These are phyloP conservation scores for Cephalopterus ornatus DNA, from an alignment of 2,113 vertebrate genomes.

Conservation along the genomic window DNA sequence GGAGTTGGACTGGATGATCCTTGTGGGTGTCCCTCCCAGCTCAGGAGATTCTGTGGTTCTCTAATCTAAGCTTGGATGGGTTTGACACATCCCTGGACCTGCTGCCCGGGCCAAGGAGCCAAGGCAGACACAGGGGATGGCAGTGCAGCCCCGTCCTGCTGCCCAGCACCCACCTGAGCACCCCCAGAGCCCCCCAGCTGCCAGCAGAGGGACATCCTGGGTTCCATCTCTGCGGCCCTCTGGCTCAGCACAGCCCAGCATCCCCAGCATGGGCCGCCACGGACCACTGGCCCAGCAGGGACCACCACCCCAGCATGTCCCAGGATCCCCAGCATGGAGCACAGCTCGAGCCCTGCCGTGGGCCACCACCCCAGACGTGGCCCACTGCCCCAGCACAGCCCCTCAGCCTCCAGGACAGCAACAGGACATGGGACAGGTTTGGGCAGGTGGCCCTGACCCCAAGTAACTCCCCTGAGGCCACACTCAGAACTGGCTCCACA, in stretches of 20 bases:
- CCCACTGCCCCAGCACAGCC: background rate
- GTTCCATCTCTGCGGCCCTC: background rate
- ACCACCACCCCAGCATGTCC: too few species aligned
- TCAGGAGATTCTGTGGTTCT: background rate
- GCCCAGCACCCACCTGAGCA: background rate
- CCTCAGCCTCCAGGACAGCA: background rate
- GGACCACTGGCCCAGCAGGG: background rate
- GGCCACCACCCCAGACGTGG: background rate
- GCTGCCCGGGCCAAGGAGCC: background rate
- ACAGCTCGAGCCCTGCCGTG: too few species aligned
- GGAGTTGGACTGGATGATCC: background rate
- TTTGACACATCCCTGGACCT: background rate
- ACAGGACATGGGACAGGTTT: background rate
- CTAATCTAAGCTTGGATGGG: background rate
- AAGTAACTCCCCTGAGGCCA: background rate
- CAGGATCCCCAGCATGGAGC: background rate
- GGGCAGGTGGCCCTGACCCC: rapidly evolving
- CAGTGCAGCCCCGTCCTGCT: background rate
- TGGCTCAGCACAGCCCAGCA: background rate
- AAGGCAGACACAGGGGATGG: too few species aligned
- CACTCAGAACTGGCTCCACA: background rate
- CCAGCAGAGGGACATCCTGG: rapidly evolving
- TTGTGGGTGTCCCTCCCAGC: background rate
- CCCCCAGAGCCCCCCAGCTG: background rate
- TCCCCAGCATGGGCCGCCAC: too few species aligned